Base-by-base conservation (phyloP, 2,113 vertebrate species). In the Isurus oxyrinchus region DNA sequence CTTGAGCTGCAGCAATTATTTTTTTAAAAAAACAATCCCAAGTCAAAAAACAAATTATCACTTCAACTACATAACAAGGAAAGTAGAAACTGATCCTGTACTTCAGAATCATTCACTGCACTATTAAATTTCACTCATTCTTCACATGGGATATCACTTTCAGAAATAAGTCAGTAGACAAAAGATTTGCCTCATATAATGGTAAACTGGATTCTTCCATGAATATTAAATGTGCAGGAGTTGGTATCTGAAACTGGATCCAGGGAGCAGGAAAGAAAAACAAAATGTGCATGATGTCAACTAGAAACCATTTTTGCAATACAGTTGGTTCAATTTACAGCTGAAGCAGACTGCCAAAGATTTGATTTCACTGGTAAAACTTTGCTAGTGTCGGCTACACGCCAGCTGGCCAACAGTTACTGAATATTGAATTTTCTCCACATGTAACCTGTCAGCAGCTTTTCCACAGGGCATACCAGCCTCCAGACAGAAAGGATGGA, bases 261-360 rank as follows among this genome's bases (percentile, higher is more conserved):
- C 94, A 95, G 40, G 63, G 66, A 95, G 94, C 94, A 95, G 66
- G 66, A 95, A 95, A 95, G 66, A 95, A 95, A 95, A 95, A 95
- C 94, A 95, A 95, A 95, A 72, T 76, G 66, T 95, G 67, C 94
- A 95, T 72, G 94, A 95, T 95, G 67, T 95, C 94, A 95, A 95
- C 94, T 55, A 95, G 94, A 95, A 95, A 95, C 49, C 94, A 95
- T 95, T 76, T 66, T 95, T 95, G 94, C 94, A 95, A 95, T 95
- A 49, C 67, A 72, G 61, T 95, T 53, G 66, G 66, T 95, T 95
- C 94, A 95, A 72, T 95, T 95, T 95, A 95, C 66, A 95, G 55
- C 44, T 72, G 94, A 72, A 95, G 67, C 94, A 95, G 66, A 72
- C 94, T 95, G 94, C 94, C 94, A 95, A 95, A 72, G 94, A 76